Evolutionary conservation across 2,797 vertebrate genomes (phyloP).

Genomic region (Esox lucius): DNA sequence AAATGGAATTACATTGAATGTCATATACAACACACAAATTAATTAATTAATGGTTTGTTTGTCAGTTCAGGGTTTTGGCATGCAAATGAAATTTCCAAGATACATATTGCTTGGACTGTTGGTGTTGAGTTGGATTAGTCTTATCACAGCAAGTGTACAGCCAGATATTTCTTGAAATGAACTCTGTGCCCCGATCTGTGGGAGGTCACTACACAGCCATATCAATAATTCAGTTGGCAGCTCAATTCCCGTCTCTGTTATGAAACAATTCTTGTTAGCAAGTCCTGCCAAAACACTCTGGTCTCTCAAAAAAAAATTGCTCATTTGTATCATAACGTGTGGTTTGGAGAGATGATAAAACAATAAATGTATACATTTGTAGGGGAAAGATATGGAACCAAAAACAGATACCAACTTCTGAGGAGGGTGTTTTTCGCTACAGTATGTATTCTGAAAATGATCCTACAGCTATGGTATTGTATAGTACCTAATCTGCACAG

Average conservation of each 20-base stretch:
- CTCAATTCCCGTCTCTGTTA: constrained; percentile 52
- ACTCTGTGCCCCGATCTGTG: constrained; percentile 60
- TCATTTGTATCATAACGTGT: constrained; percentile 31
- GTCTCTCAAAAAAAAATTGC: constrained; percentile 13
- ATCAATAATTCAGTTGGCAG: constrained; percentile 73
- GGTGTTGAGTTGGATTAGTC: constrained; percentile 46
- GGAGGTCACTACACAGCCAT: constrained; percentile 61
- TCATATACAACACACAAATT: no score
- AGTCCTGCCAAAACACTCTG: constrained; percentile 47
- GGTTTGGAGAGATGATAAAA: constrained; percentile 36
- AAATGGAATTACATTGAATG: no score
- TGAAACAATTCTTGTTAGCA: constrained; percentile 67
- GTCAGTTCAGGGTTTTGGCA: no score
- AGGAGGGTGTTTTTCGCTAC: not conserved
- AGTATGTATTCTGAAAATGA: not conserved
- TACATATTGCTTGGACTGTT: constrained; percentile 2
- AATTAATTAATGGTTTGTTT: no score
- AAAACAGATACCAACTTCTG: not conserved
- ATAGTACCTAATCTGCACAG: no score
- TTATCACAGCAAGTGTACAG: constrained; percentile 60
- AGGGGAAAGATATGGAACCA: not conserved
- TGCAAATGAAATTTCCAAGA: constrained; percentile 15
- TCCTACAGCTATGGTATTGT: no score
- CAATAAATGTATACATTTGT: constrained; percentile 36
- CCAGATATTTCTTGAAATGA: constrained; percentile 62